phyloP scores from a whole-genome alignment of 30 jellyfish, hydroid and myxozoan species.

The Chrysaora quinquecirrha region DNA sequence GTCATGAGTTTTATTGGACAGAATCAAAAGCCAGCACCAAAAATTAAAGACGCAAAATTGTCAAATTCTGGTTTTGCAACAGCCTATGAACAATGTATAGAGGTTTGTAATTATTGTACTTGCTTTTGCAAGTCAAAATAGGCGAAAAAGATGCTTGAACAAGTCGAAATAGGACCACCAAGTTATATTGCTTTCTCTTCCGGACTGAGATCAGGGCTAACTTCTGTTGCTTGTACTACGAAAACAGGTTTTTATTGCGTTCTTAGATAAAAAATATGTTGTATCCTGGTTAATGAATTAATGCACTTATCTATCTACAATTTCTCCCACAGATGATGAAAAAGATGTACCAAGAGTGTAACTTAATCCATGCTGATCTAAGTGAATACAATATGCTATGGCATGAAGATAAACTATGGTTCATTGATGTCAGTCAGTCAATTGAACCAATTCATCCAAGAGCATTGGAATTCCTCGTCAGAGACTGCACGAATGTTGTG shows the following conservation, averaged over 20 bases:
- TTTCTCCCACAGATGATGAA: conserved; percentile 96
- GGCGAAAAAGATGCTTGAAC: no score
- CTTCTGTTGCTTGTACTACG: no score
- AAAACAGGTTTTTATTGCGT: no score
- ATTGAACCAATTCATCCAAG: conserved; percentile 94
- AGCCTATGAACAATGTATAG: conserved; percentile 80
- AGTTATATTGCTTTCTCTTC: no score
- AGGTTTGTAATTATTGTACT: no score
- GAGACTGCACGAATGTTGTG: conserved; percentile 88
- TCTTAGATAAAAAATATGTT: no score
- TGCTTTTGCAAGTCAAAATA: no score
- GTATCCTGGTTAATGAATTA: no score
- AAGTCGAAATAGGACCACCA: no score
- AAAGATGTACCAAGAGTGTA: conserved; percentile 84
- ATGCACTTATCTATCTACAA: no score
- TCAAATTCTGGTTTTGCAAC: conserved; percentile 35
- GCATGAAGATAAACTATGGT: conserved; percentile 84
- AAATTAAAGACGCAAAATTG: conserved; percentile 81
- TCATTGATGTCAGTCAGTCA: conserved; percentile 96
- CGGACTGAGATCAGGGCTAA: no score
- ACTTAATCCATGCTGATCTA: conserved; percentile 92
- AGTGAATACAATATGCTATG: conserved; percentile 96
- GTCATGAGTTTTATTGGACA: conserved; percentile 88
- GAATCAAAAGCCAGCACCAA: conserved; percentile 90
- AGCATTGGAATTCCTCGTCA: conserved; percentile 78